phyloP scores from a whole-genome alignment of 2,113 vertebrate genomes.

The Amblyopsis rosae region DNA sequence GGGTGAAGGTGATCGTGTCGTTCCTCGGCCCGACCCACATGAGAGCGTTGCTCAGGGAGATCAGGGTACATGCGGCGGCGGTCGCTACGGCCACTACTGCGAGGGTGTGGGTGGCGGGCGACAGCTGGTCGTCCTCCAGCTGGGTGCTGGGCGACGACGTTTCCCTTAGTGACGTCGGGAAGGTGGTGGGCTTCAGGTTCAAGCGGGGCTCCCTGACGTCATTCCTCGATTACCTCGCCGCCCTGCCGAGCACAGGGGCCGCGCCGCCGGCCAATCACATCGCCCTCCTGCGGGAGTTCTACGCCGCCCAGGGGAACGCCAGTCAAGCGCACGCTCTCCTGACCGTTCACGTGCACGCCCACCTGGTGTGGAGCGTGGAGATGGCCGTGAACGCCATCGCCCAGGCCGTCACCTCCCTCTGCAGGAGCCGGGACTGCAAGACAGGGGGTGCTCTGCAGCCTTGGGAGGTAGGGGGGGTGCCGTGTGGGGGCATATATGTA shows the following conservation, averaged over 20 bases:
- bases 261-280: conserved; percentile 61
- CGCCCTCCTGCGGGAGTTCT: conserved; percentile 76
- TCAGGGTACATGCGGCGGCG: conserved; percentile 30
- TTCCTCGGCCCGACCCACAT: conserved; percentile 82
- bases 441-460: conserved; percentile 73
- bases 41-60: conserved; percentile 73
- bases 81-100: conserved; percentile 58
- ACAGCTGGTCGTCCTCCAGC: conserved; percentile 82
- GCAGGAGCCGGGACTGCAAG: conserved; percentile 74
- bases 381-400: conserved; percentile 81
- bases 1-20: conserved; percentile 84
- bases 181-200: conserved; percentile 86
- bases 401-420: conserved; percentile 77
- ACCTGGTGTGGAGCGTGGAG: conserved; percentile 76
- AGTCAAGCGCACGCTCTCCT: conserved; percentile 35
- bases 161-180: conserved; percentile 76
- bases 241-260: conserved; percentile 43
- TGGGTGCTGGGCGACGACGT: conserved; percentile 66
- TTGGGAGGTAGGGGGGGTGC: conserved; percentile 78
- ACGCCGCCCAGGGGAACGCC: conserved; percentile 45
- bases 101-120: conserved; percentile 89
- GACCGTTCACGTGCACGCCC: conserved; percentile 30
- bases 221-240: conserved; percentile 78
- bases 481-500: neutral
- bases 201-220: conserved; percentile 76